Evolutionary conservation across 2,888 invertebrate genomes (phyloP), one percentile per base, ranked within the genome.

Genomic region (Dermolepida albohirtum): DNA sequence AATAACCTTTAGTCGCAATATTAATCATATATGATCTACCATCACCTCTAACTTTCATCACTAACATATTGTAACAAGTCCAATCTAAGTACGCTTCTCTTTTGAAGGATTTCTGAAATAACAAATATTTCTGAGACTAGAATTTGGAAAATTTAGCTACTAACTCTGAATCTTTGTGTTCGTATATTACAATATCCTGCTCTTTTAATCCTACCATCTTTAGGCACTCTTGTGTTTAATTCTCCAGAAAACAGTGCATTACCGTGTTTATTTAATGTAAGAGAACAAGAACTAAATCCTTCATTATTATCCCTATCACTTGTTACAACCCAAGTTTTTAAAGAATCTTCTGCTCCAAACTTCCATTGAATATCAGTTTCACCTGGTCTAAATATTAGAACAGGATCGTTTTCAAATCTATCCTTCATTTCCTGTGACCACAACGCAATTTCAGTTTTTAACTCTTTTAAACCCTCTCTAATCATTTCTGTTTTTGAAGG

Each of bases 21-120:
- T 94, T 94, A 29, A 99, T 81, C 74, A 93, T 84, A 82, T 98
- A 99, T 1, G 90, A 89, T 66, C 99, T 87, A 2, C 99, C 99
- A 84, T 99, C 99, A 0, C 99, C 99, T 72, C 98, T 87, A 1
- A 96, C 86, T 82, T 92, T 89, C 77, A 98, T 79, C 1, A 95
- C 89, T 11, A 92, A 78, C 64, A 88, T 90, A 74, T 93, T 96
- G 80, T 94, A 97, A 1, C 84, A 73, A 1, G 83, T 80, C 96
- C 96, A 97, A 78, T 96, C 88, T 73, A 87, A 90, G 12, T 87
- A 88, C 0, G 86, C 68, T 5, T 89, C 87, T 4, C 95, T 86
- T 80, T 89, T 88, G 80, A 97, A 97, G 0, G 96, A 93, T 89
- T 90, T 94, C 90, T 92, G 79, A 12, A 86, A 84, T 41, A 44